Conservation (phyloP, 2,113 vertebrate genomes). For the Gavialis gangeticus region DNA sequence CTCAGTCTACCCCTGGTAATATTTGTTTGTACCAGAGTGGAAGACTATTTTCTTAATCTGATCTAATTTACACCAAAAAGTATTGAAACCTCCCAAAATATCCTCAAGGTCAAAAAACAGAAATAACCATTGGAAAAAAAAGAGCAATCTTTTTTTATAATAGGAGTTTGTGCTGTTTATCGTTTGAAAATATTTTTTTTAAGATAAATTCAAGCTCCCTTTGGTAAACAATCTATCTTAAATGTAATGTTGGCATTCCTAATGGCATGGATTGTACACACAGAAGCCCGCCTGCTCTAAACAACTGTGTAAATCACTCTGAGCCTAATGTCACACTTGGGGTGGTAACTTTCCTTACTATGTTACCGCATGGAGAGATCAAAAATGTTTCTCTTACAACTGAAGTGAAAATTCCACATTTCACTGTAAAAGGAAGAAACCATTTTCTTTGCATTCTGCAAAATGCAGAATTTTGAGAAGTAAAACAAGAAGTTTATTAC, state of each 20-base stretch:
- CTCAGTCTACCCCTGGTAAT: too few species aligned
- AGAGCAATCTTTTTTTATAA: not conserved
- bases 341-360: slow-evolving; percentile 1
- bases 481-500: not conserved
- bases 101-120: not conserved
- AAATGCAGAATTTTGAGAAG: slow-evolving; percentile 12
- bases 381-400: not conserved
- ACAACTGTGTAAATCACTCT: not conserved
- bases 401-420: not conserved
- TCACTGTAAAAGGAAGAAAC: not conserved
- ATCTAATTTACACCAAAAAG: not conserved
- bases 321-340: not conserved
- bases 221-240: not conserved
- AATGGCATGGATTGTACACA: not conserved
- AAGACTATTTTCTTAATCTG: too few species aligned
- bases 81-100: not conserved
- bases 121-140: not conserved
- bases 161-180: not conserved
- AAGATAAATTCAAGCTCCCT: not conserved
- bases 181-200: not conserved
- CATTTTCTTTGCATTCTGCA: not conserved
- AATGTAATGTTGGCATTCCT: not conserved
- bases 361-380: not conserved
- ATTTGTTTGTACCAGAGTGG: too few species aligned
- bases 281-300: not conserved